These are phyloP conservation scores for Eupithecia exiguata DNA, from an alignment of 2,888 invertebrate genomes.

Conservation along the genomic window DNA sequence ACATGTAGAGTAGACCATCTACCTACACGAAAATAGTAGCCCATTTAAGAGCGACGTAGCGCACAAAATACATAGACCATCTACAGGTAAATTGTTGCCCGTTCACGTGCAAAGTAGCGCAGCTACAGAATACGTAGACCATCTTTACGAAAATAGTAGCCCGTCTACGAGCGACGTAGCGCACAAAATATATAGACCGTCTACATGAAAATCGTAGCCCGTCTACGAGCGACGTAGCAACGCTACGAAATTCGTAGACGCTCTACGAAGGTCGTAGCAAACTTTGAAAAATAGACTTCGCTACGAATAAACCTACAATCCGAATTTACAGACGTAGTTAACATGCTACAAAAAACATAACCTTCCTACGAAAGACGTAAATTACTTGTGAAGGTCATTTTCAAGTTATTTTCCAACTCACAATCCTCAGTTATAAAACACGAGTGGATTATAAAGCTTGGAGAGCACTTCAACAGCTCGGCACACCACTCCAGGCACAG, in stretches of 20 bases:
- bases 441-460: constrained; percentile 13
- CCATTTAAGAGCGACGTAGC: background rate
- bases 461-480: constrained; percentile 34
- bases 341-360: background rate
- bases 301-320: background rate
- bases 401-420: constrained; percentile 8
- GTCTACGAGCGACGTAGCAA: background rate
- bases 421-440: constrained; percentile 10
- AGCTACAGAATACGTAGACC: background rate
- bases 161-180: background rate
- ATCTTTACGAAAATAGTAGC: constrained; percentile 1
- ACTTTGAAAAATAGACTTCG: background rate
- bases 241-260: background rate
- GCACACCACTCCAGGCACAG: constrained; percentile 10
- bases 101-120: background rate
- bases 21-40: background rate
- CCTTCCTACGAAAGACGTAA: background rate
- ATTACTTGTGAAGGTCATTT: background rate
- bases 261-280: background rate
- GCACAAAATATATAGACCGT: background rate
- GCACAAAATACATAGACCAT: background rate
- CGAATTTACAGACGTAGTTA: background rate
- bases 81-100: background rate
- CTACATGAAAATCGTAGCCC: background rate
- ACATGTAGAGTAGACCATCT: background rate